Percentiles rank a stretch among this genome's conserved stretches.
Conservation (phyloP, 2,113 vertebrate genomes). For the Acrocephalus kingi region DNA sequence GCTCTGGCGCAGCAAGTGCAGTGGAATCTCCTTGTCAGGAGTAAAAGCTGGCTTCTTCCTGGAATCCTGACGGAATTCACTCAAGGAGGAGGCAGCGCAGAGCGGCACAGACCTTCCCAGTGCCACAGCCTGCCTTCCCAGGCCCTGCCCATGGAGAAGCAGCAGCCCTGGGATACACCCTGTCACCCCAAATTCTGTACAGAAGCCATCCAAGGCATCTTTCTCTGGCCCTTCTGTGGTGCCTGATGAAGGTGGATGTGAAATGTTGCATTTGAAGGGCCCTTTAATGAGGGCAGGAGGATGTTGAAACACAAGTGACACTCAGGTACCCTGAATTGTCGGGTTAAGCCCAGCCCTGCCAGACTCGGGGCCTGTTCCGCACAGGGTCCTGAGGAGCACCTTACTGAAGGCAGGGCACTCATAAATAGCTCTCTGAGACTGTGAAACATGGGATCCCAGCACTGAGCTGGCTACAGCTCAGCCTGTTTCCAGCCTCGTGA, state of each 20-base stretch:
- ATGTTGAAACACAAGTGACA: neutral
- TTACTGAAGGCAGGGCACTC: neutral
- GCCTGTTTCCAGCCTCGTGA: accelerated
- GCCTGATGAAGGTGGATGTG: neutral
- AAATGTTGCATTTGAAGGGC: neutral
- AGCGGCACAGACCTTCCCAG: neutral
- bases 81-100: neutral
- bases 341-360: constrained; percentile 4
- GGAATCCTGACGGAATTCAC: neutral
- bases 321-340: neutral
- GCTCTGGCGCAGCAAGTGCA: neutral
- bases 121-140: neutral
- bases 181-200: neutral
- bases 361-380: neutral
- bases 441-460: neutral
- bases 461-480: neutral
- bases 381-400: neutral
- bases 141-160: neutral
- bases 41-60: neutral
- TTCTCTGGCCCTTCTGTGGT: neutral
- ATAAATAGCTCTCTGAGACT: neutral
- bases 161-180: neutral
- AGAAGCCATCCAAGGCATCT: neutral
- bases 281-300: neutral
- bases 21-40: neutral